Percentiles rank a stretch among this genome's conserved stretches.
phyloP scores from a whole-genome alignment of 2,797 vertebrate genomes.

The Heliangelus exortis region DNA sequence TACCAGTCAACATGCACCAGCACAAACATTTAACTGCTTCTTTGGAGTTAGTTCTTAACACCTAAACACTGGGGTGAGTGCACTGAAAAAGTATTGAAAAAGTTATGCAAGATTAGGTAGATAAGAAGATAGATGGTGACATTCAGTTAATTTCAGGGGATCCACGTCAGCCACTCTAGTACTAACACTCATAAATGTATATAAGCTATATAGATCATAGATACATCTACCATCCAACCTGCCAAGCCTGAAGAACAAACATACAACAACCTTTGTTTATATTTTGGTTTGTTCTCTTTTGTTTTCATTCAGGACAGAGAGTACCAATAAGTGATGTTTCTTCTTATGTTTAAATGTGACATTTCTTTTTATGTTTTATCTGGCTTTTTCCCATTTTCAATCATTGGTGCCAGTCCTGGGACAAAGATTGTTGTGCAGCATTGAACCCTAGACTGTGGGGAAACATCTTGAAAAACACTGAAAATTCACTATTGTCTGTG shows the following conservation, averaged over 20 bases:
- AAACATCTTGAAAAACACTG: background rate
- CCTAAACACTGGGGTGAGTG: background rate
- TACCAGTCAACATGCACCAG: background rate
- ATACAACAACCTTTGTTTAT: too few relatives aligned
- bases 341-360: background rate
- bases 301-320: background rate
- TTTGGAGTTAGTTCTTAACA: background rate
- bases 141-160: background rate
- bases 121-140: background rate
- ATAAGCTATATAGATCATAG: background rate
- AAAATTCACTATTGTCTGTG: background rate
- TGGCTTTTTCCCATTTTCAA: background rate
- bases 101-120: background rate
- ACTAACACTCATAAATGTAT: background rate
- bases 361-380: background rate
- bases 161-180: background rate
- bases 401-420: background rate
- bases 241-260: background rate
- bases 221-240: background rate
- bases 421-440: background rate
- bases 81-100: background rate
- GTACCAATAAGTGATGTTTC: background rate
- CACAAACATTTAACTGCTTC: background rate
- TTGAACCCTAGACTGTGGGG: background rate
- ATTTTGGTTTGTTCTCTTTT: background rate